Evolutionary conservation across 2,113 vertebrate species (phyloP).

Genomic region (Tragelaphus buxtoni): DNA sequence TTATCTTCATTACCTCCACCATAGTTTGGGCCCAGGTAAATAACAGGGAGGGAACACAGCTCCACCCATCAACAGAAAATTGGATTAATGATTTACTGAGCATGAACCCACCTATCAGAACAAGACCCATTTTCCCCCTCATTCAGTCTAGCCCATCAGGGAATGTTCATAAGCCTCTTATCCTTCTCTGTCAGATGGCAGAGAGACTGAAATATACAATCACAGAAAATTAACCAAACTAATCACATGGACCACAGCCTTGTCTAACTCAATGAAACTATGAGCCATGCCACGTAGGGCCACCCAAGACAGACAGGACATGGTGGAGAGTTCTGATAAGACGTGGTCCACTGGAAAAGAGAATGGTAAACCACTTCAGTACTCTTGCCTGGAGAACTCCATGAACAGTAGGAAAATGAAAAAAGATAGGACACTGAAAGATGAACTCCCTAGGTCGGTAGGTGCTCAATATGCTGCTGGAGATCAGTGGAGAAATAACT

Average conservation of each 20-base stretch:
- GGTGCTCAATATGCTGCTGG: not conserved
- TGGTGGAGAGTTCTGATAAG: not conserved
- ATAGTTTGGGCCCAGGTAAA: not conserved
- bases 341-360: not conserved
- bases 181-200: not conserved
- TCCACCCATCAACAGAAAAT: not conserved
- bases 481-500: not conserved
- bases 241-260: not conserved
- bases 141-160: not conserved
- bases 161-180: not conserved
- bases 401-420: not conserved
- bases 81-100: not conserved
- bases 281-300: not conserved
- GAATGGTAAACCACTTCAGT: not conserved
- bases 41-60: not conserved
- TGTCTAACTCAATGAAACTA: not conserved
- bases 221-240: not conserved
- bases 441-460: not conserved
- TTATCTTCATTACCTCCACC: not conserved
- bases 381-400: not conserved
- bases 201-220: not conserved
- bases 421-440: not conserved
- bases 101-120: not conserved
- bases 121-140: not conserved
- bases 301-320: not conserved